A percentile compares a stretch with the other conserved stretches of the same genome.
Conservation (phyloP, 2,888 invertebrate genomes). For the Pseudococcus longispinus region DNA sequence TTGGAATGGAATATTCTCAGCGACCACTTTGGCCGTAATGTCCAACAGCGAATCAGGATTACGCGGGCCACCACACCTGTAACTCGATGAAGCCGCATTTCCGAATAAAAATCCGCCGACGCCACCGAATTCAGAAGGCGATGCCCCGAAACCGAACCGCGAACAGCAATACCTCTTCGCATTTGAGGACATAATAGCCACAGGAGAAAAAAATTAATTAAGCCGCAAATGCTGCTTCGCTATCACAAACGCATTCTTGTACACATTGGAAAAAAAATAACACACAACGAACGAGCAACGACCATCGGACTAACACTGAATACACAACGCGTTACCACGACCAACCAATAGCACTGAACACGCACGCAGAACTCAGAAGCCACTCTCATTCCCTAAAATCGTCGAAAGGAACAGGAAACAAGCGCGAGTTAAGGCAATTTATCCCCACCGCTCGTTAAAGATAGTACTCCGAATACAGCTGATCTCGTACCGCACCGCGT, state of each 20-base stretch:
- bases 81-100: conserved; percentile 58
- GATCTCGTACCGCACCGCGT: conserved; percentile 57
- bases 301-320: conserved; percentile 36
- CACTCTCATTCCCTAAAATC: conserved; percentile 49
- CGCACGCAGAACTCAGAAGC: conserved; percentile 53
- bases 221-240: conserved; percentile 14
- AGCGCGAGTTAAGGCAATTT: conserved; percentile 56
- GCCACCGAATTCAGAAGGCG: conserved; percentile 56
- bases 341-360: conserved; percentile 36
- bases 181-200: conserved; percentile 60
- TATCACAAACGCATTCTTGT: conserved; percentile 33
- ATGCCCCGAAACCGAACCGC: conserved; percentile 61
- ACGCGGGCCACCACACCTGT: conserved; percentile 62
- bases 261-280: neutral
- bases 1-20: conserved; percentile 84
- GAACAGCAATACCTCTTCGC: conserved; percentile 66
- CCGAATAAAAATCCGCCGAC: conserved; percentile 57
- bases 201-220: conserved; percentile 15
- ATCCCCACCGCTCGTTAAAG: conserved; percentile 53
- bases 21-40: conserved; percentile 83
- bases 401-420: conserved; percentile 53
- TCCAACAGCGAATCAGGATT: conserved; percentile 78
- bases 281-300: neutral
- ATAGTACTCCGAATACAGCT: conserved; percentile 55
- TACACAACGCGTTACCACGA: conserved; percentile 12